Evolutionary conservation across 2,113 vertebrate genomes (phyloP).

Genomic region (Microtus pennsylvanicus): DNA sequence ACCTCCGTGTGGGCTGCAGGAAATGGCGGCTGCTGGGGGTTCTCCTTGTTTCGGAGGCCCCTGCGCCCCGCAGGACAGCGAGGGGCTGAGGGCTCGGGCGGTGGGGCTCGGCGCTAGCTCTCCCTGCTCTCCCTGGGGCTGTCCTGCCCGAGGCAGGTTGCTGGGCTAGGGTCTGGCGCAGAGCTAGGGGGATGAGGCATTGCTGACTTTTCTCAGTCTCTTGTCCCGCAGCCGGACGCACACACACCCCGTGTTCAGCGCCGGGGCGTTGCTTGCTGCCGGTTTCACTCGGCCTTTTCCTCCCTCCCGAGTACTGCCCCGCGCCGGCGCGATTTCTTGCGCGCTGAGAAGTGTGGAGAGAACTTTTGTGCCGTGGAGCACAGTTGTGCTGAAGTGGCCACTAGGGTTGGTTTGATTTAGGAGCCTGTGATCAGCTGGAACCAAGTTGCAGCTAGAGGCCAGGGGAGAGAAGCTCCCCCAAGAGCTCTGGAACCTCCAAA

Average conservation of each 20-base stretch:
- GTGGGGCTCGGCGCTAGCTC: not conserved
- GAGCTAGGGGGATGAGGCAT: not conserved
- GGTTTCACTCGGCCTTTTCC: constrained; percentile 50
- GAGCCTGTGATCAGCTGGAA: constrained; percentile 74
- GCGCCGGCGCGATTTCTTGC: constrained; percentile 70
- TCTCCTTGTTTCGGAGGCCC: constrained; percentile 54
- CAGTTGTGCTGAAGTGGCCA: constrained; percentile 67
- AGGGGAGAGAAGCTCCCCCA: not conserved
- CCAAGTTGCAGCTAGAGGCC: constrained; percentile 58
- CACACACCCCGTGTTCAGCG: constrained; percentile 54
- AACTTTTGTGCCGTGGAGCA: constrained; percentile 76
- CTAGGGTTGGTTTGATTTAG: constrained; percentile 78
- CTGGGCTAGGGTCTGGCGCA: constrained; percentile 55
- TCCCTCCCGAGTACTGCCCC: not conserved
- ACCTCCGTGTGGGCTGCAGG: constrained; percentile 40
- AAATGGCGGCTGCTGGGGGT: constrained; percentile 63
- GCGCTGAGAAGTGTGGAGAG: constrained; percentile 67
- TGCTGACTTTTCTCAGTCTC: constrained; percentile 56
- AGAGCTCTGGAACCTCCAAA: not conserved
- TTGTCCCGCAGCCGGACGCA: constrained; percentile 46
- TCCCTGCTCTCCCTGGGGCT: not conserved
- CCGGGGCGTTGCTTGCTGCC: constrained; percentile 2
- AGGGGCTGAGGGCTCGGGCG: not conserved
- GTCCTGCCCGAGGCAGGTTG: constrained; percentile 63
- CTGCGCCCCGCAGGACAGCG: not conserved